Evolutionary conservation across 2,888 invertebrate genomes (phyloP), one percentile per base, ranked within the genome.

Genomic region (Campoplex nolae): DNA sequence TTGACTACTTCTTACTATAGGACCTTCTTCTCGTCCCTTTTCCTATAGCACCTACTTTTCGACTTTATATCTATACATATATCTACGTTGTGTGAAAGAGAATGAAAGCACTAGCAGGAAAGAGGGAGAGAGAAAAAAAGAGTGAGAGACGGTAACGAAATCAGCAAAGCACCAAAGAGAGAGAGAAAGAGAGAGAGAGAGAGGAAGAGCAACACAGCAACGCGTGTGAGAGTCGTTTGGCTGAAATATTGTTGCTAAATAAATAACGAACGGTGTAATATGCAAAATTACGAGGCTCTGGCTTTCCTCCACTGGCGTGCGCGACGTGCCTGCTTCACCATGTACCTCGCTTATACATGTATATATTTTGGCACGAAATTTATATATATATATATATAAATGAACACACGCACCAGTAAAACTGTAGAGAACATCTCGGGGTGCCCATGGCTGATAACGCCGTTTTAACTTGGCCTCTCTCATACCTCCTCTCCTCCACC

Each of bases 231-330:
- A 90, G 90, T 90, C 91, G 90, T 91, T 92, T 90, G 88, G 89
- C 88, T 92, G 90, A 91, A 91, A 92, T 92, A 92, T 91, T 91
- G 91, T 91, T 91, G 90, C 91, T 92, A 92, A 92, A 92, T 92
- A 92, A 92, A 92, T 92, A 92, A 92, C 91, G 90, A 92, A 91
- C 90, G 90, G 90, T 92, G 92, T 93, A 92, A 92, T 92, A 92
- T 92, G 91, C 90, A 90, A 92, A 92, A 92, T 92, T 91, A 91
- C 91, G 91, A 91, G 88, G 84, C 88, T 84, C 88, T 84, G 80
- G 86, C 87, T 79, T 71, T 86, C 90, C 86, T 88, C 79, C 84
- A 88, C 81, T 83, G 82, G 82, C 85, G 78, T n/a, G 56, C 79
- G 80, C 73, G 83, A 83, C 83, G 80, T 80, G 80, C 83, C 56